These are phyloP conservation scores for Drosophila pruinosa DNA, from an alignment of 1,140 invertebrate species.

Conservation along the genomic window DNA sequence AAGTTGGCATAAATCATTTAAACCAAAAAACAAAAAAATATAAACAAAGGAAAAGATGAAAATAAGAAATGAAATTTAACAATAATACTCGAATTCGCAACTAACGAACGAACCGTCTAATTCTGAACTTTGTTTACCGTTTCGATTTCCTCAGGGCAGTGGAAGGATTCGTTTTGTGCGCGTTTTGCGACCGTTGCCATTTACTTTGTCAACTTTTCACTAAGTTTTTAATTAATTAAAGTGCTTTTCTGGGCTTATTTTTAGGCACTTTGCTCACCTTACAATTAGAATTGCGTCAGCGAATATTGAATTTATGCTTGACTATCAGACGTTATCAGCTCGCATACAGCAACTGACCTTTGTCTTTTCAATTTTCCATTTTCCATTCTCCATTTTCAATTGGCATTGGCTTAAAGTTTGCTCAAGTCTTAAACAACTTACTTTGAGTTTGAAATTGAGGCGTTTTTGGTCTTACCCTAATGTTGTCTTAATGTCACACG, in stretches of 20 bases:
- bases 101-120: slow-evolving; percentile 44
- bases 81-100: slow-evolving; percentile 55
- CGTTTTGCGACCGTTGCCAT: slow-evolving; percentile 25
- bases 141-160: slow-evolving; percentile 51
- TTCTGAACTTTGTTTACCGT: slow-evolving; percentile 66
- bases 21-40: slow-evolving; percentile 10
- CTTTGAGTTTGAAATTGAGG: background rate
- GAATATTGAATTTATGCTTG: slow-evolving; percentile 58
- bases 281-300: slow-evolving; percentile 69
- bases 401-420: slow-evolving; percentile 49
- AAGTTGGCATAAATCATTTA: slow-evolving; percentile 79
- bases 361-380: background rate
- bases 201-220: slow-evolving; percentile 50
- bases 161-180: slow-evolving; percentile 37
- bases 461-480: slow-evolving; percentile 16
- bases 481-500: slow-evolving; percentile 36
- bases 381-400: slow-evolving; percentile 5
- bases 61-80: slow-evolving; percentile 48
- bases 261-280: slow-evolving; percentile 40
- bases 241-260: slow-evolving; percentile 72
- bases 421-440: slow-evolving; percentile 43
- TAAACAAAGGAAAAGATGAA: slow-evolving; percentile 9
- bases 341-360: slow-evolving; percentile 30
- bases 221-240: slow-evolving; percentile 74
- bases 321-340: slow-evolving; percentile 36